Evolutionary conservation across 2,113 vertebrate genomes (phyloP).

Genomic region (Kryptolebias marmoratus): DNA sequence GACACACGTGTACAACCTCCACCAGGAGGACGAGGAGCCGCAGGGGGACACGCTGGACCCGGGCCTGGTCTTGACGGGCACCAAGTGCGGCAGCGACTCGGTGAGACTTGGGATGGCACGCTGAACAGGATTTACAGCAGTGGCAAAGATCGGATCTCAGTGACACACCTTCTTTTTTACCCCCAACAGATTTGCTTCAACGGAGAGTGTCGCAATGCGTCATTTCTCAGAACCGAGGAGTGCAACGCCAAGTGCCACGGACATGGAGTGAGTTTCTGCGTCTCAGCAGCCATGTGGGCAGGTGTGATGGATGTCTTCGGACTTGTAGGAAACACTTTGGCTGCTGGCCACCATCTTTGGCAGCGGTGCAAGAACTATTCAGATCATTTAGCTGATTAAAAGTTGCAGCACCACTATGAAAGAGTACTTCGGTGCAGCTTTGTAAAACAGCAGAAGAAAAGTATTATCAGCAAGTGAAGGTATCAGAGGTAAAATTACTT

Average conservation of each 20-base stretch:
- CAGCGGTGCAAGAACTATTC: constrained; percentile 1
- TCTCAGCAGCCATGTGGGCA: not conserved
- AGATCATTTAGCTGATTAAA: constrained; percentile 37
- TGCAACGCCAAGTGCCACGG: constrained; percentile 90
- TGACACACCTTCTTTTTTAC: constrained; percentile 5
- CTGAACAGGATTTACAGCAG: not conserved
- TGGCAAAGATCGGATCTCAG: not conserved
- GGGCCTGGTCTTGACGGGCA: constrained; percentile 94
- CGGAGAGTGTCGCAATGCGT: constrained; percentile 91
- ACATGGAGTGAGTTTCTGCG: constrained; percentile 84
- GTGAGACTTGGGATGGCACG: constrained; percentile 70
- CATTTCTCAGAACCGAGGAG: constrained; percentile 87
- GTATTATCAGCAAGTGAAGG: not conserved
- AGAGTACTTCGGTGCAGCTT: not conserved
- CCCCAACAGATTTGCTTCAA: constrained; percentile 91
- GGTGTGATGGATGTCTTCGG: constrained; percentile 13
- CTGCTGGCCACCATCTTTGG: constrained; percentile 30
- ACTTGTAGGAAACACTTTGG: constrained; percentile 29
- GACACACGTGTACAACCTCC: constrained; percentile 88
- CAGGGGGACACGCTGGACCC: constrained; percentile 93
- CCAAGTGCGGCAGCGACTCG: constrained; percentile 91
- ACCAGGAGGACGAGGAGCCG: constrained; percentile 72
- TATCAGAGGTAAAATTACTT: not conserved
- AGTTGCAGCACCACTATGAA: not conserved
- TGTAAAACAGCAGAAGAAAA: no score